Percentiles rank a stretch among this genome's conserved stretches.
phyloP scores from a whole-genome alignment of 2,888 invertebrate species.

The Meganola albula region DNA sequence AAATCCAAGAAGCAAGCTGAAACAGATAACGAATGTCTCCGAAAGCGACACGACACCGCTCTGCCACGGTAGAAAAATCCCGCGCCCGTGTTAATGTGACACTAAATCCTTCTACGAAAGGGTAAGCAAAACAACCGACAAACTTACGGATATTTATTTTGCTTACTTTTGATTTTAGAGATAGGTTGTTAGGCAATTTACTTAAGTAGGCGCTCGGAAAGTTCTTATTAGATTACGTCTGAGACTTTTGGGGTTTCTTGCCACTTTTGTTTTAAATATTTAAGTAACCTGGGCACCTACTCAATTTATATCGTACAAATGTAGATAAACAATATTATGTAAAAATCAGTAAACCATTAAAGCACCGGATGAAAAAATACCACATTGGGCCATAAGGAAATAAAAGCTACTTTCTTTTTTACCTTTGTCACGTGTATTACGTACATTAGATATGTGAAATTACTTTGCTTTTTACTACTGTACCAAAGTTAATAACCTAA shows the following conservation, averaged over 20 bases:
- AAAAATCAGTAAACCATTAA: too few relatives aligned
- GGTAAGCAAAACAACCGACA: conserved; percentile 35
- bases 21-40: conserved; percentile 63
- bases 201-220: conserved; percentile 23
- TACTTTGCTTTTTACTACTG: too few relatives aligned
- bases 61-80: conserved; percentile 26
- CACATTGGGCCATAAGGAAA: too few relatives aligned
- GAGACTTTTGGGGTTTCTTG: conserved; percentile 24
- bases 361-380: too few relatives aligned
- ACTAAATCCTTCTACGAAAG: conserved; percentile 41
- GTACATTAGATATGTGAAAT: too few relatives aligned
- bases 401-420: too few relatives aligned
- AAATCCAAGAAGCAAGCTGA: conserved; percentile 63
- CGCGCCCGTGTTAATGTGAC: conserved; percentile 45
- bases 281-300: too few relatives aligned
- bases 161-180: conserved; percentile 33
- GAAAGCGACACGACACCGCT: conserved; percentile 30
- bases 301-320: too few relatives aligned
- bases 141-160: conserved; percentile 26
- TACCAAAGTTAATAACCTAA: conserved; percentile 10
- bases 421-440: too few relatives aligned
- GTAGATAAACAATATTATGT: too few relatives aligned
- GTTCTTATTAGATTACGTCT: conserved; percentile 33
- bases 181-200: conserved; percentile 22
- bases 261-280: conserved; percentile 16